Base-by-base conservation (phyloP, 2,113 vertebrate genomes). In the Trinectes maculatus region DNA sequence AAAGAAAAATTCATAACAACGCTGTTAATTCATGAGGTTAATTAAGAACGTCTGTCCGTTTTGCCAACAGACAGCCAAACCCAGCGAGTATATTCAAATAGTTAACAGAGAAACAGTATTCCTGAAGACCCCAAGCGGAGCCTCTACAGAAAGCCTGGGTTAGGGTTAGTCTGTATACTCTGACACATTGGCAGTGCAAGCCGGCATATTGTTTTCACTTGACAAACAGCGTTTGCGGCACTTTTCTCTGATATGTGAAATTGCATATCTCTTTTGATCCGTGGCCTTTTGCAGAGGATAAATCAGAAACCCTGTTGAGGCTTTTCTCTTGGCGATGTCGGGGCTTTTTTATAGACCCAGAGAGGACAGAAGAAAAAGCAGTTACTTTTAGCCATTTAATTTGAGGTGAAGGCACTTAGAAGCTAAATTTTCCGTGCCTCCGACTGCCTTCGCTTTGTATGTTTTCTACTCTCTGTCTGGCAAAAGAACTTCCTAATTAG, bases 181-280 rank as follows among this genome's bases (percentile, higher is more conserved):
- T 66, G 46, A 76, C 31, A 34, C 44, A 48, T 67, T 68, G 67
- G 66, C 62, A 80, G 62, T 72, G 26, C 52, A 54, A 72, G 59
- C 59, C 62, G 56, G 75, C 59, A 19, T 71, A 75, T 83, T 74
- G 70, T 84, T 85, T 84, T 71, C 64, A 47, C 48, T 37, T 55
- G 53, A 44, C 71, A 69, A 85, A 72, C 55, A 80, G 60, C 63
- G 52, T 63, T 72, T 42, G 70, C 42, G 26, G 74, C 71, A 51
- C 12, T 80, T 80, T 69, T 69, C 79, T 74, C 74, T 79, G 79
- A 85, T 79, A 74, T 74, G 65, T 64, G 54, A 71, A 71, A 79
- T 79, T 66, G 62, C 71, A 53, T 29, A 71, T 80, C 53, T 82
- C 77, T 77, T 82, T 86, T 88, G 71, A 82, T 84, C 73, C 68